Evolutionary conservation across 2,888 invertebrate species (phyloP).

Genomic region (Uropetala carovei): DNA sequence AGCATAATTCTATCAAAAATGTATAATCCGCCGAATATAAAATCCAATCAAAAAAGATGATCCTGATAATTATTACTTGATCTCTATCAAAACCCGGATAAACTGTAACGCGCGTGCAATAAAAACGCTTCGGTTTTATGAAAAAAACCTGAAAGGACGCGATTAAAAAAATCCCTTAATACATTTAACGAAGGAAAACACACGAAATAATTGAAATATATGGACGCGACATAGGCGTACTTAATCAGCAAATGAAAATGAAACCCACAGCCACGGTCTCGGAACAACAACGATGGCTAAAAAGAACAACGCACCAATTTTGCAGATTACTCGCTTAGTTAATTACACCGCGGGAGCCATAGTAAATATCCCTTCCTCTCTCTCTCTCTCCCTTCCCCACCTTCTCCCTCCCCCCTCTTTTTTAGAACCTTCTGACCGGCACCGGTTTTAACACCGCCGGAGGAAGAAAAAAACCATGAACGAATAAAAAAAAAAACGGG

Average conservation of each 20-base stretch:
- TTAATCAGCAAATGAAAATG: slow-evolving; percentile 51
- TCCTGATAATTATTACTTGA: no score
- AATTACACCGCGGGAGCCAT: slow-evolving; percentile 34
- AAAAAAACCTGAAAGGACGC: neutral
- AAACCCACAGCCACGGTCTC: slow-evolving; percentile 6
- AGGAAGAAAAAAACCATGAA: no score
- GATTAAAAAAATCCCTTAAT: slow-evolving; percentile 31
- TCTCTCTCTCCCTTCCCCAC: neutral
- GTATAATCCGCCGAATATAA: no score
- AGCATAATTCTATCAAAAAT: no score
- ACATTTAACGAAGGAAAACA: neutral
- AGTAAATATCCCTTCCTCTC: slow-evolving; percentile 32
- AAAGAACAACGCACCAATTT: slow-evolving; percentile 37
- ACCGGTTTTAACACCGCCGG: neutral
- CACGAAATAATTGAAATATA: slow-evolving; percentile 31
- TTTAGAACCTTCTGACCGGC: neutral
- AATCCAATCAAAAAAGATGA: no score
- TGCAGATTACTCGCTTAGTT: slow-evolving; percentile 30
- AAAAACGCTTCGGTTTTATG: no score
- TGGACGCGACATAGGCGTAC: neutral
- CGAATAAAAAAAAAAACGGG: neutral
- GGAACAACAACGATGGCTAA: neutral
- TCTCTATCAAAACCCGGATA: no score
- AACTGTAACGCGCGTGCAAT: no score
- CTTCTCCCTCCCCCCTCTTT: neutral